Base-by-base conservation (phyloP, 2,888 invertebrate species). In the Amblyteles armatorius region DNA sequence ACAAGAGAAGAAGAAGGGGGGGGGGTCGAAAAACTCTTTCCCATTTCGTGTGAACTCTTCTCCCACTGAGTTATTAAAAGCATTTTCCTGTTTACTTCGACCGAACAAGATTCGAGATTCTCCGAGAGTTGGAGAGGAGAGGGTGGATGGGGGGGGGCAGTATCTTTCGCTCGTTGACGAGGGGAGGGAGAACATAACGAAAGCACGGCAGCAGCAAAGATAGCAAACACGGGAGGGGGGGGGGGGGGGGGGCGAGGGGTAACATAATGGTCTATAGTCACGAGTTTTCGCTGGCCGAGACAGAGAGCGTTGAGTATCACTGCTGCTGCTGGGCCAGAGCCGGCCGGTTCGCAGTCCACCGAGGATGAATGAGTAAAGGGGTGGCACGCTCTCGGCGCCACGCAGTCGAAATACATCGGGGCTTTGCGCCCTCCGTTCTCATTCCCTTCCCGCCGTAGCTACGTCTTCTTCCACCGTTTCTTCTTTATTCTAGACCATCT, bases 51-150 rank as follows among this genome's bases (percentile, higher is more conserved):
- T 26, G 60, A 60, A 60, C 29, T 26, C 60, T 26, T 26, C 60
- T 60, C 48, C 9, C 48, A 7, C 50, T 50, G 82, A 87, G 86
- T 89, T 88, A 89, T 88, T 89, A 88, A 88, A 85, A 89, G 90
- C 87, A 73, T 90, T 88, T 68, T 81, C 81, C 78, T 86, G 88
- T 86, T 87, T 85, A 82, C 78, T 48, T 65, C 57, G n/a, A 40
- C 29, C 22, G 19, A 33, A 57, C 22, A 50, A 50, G 52, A 68
- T 63, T 50, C 48, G 68, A 13, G 78, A 72, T 79, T 73, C 81
- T 26, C 52, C 16, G 36, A 36, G n/a, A 60, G 57, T 67, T 80
- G 26, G 57, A 68, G 44, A 48, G 48, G 55, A 16, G 36, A 7
- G 36, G 7, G 7, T 36, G 9, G 9, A 1, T 29, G 4, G 9